Percentiles rank a stretch among this genome's conserved stretches.
These are phyloP conservation scores for Colius striatus DNA, from an alignment of 2,113 vertebrate species.

Conservation along the genomic window DNA sequence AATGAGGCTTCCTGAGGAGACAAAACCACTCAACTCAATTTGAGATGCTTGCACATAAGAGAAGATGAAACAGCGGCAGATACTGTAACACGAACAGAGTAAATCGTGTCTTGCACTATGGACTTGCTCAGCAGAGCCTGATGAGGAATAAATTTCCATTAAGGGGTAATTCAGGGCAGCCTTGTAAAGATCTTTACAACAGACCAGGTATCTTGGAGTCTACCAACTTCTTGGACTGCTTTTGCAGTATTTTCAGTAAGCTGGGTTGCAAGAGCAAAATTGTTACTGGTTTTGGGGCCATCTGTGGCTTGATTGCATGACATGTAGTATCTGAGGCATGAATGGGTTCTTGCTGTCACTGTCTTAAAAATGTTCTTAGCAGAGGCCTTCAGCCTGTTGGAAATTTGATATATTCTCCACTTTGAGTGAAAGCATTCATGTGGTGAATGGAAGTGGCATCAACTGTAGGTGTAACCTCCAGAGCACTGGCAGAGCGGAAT, in stretches of 20 bases:
- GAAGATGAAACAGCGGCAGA: background rate
- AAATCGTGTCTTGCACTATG: accelerated
- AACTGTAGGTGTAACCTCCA: background rate
- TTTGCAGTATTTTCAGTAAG: background rate
- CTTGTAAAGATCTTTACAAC: background rate
- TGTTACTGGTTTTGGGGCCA: background rate
- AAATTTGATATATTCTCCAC: background rate
- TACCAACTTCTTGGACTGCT: background rate
- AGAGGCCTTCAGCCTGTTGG: no score
- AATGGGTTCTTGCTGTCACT: background rate
- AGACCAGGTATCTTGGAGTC: background rate
- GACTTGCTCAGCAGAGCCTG: background rate
- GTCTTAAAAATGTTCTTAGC: background rate
- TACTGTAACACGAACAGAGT: accelerated
- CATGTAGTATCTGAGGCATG: accelerated
- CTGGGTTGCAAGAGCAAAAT: background rate
- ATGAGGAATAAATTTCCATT: no score
- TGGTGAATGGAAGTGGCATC: background rate
- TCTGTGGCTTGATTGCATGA: background rate
- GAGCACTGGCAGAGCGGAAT: no score
- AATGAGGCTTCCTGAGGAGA: constrained; percentile 46
- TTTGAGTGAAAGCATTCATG: background rate
- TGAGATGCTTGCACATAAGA: background rate
- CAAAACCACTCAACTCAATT: background rate
- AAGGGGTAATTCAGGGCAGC: background rate